phyloP scores from a whole-genome alignment of 2,113 vertebrate genomes.

The Plotosus lineatus region DNA sequence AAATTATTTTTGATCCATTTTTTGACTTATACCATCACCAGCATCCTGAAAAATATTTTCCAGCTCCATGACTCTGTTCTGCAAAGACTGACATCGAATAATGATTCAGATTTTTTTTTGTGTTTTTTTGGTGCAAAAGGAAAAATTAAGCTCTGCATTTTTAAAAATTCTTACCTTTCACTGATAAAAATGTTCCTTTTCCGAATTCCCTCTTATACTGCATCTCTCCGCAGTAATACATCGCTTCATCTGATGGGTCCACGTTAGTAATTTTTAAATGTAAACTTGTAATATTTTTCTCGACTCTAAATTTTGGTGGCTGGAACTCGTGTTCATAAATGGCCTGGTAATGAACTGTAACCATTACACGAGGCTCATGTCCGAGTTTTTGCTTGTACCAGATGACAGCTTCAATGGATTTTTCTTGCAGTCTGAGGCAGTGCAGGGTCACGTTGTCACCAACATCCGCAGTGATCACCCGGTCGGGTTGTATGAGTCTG shows the following conservation, averaged over 20 bases:
- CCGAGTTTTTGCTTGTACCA: constrained; percentile 39
- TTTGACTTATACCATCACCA: no score
- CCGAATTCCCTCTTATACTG: not conserved
- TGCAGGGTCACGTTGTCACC: constrained; percentile 25
- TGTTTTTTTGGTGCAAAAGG: no score
- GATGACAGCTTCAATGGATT: not conserved
- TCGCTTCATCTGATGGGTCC: constrained; percentile 27
- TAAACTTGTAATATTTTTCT: not conserved
- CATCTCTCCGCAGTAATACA: constrained; percentile 34
- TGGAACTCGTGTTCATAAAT: constrained; percentile 53
- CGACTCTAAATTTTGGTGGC: not conserved
- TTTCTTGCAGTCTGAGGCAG: not conserved
- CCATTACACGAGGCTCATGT: constrained; percentile 19
- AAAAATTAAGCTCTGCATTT: no score
- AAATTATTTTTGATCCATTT: no score
- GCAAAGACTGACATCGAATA: no score
- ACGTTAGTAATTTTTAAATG: constrained; percentile 29
- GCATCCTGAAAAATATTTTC: no score
- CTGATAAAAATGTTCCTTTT: constrained; percentile 25
- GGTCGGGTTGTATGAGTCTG: not conserved
- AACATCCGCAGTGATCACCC: not conserved
- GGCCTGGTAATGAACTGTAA: not conserved
- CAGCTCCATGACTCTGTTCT: no score
- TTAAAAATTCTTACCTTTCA: constrained; percentile 27
- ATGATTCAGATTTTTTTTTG: no score